Conservation (phyloP, 1,140 invertebrate genomes). For the Magallana ariakensis region DNA sequence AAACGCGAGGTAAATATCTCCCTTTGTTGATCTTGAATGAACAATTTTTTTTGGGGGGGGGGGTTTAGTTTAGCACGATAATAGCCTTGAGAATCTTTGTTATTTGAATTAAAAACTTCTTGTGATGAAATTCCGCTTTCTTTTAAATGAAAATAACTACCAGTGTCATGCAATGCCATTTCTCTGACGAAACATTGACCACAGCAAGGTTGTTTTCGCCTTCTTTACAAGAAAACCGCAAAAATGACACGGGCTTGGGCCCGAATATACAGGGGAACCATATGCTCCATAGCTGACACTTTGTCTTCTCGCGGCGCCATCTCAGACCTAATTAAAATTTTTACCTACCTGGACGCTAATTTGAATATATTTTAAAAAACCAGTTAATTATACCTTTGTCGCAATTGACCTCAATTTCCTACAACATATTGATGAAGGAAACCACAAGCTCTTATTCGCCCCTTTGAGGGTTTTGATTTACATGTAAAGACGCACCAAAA, state of each 20-base stretch:
- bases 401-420: neutral
- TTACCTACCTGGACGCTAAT: slow-evolving; percentile 20
- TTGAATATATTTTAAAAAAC: neutral
- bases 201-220: slow-evolving; percentile 14
- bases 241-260: slow-evolving; percentile 15
- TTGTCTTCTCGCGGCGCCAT: slow-evolving; percentile 21
- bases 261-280: neutral
- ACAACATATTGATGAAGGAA: neutral
- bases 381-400: neutral
- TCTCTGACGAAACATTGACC: slow-evolving; percentile 11
- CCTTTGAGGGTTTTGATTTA: too few species aligned
- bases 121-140: too few species aligned
- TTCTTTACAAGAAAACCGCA: slow-evolving; percentile 11
- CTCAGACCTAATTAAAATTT: slow-evolving; percentile 29
- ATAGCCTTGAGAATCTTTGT: too few species aligned
- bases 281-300: neutral
- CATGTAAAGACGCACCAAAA: too few species aligned
- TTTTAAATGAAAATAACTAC: neutral
- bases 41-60: too few species aligned
- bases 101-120: too few species aligned
- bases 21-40: too few species aligned
- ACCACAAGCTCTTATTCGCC: neutral
- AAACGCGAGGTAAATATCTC: too few species aligned
- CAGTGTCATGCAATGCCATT: neutral
- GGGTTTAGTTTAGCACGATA: too few species aligned